These are phyloP conservation scores for Todus mexicanus DNA, from an alignment of 2,797 vertebrate species.

Conservation along the genomic window DNA sequence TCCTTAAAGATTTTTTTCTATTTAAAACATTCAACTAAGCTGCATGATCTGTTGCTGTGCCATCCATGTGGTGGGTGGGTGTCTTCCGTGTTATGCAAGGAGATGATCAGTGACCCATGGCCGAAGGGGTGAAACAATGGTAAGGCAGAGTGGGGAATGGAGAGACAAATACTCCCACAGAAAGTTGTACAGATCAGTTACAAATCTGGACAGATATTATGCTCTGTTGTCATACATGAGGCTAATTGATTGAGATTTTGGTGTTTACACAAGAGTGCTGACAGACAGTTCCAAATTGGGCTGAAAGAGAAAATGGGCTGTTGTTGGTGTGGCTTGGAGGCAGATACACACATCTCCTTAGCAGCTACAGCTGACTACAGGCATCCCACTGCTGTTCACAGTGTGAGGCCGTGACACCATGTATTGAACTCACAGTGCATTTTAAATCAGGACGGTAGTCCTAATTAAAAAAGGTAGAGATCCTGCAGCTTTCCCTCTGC, in stretches of 20 bases:
- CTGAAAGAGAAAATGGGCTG: neutral
- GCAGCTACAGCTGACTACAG: neutral
- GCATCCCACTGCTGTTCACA: neutral
- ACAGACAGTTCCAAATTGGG: neutral
- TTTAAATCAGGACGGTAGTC: neutral
- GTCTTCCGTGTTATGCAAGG: neutral
- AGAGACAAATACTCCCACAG: neutral
- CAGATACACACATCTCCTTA: neutral
- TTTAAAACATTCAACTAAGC: neutral
- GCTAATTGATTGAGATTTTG: neutral
- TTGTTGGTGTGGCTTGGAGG: neutral
- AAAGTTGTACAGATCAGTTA: neutral
- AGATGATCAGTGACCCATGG: neutral
- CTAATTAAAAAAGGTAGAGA: neutral
- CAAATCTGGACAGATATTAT: neutral
- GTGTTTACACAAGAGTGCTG: neutral
- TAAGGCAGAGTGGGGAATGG: neutral
- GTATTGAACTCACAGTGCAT: rapidly evolving
- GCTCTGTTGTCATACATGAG: neutral
- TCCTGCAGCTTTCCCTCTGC: neutral
- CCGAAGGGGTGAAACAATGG: neutral
- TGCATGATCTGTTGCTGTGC: neutral
- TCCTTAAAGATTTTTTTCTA: neutral
- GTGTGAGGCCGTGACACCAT: rapidly evolving
- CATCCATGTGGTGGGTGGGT: neutral